phyloP scores from a whole-genome alignment of 1,140 invertebrate species.

The Samia ricini region DNA sequence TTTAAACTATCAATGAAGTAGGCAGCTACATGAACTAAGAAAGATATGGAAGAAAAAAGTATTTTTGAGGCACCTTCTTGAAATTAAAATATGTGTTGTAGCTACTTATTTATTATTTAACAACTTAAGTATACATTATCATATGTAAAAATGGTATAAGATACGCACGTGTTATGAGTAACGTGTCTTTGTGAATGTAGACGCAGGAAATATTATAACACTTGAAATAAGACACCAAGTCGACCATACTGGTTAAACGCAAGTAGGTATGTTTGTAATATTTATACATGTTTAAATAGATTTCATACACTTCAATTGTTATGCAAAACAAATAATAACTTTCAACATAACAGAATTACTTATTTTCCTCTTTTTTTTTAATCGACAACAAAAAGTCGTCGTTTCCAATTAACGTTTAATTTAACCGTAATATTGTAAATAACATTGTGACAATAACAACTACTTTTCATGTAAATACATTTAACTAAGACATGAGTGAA shows the following conservation, averaged over 20 bases:
- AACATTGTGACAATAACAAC: conserved; percentile 6
- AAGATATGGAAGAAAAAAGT: too few species aligned
- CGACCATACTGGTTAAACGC: not conserved
- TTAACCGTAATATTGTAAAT: not conserved
- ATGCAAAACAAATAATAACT: conserved; percentile 28
- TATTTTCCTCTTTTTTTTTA: too few species aligned
- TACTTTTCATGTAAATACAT: conserved; percentile 38
- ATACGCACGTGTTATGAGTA: not conserved
- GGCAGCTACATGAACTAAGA: too few species aligned
- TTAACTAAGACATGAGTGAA: conserved; percentile 56
- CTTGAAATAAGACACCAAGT: not conserved
- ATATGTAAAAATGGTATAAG: too few species aligned
- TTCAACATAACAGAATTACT: not conserved
- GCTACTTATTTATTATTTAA: too few species aligned
- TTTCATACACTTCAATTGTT: conserved; percentile 18
- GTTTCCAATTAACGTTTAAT: not conserved
- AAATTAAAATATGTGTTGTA: too few species aligned
- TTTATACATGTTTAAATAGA: not conserved
- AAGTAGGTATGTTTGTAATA: not conserved
- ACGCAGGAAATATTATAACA: not conserved
- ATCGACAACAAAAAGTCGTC: not conserved
- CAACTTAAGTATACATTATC: too few species aligned
- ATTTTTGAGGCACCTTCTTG: too few species aligned
- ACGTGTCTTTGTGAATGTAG: not conserved
- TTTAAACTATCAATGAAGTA: too few species aligned